Percentiles rank a stretch among this genome's conserved stretches.
These are phyloP conservation scores for Cisticola juncidis DNA, from an alignment of 2,113 vertebrate genomes.

Conservation along the genomic window DNA sequence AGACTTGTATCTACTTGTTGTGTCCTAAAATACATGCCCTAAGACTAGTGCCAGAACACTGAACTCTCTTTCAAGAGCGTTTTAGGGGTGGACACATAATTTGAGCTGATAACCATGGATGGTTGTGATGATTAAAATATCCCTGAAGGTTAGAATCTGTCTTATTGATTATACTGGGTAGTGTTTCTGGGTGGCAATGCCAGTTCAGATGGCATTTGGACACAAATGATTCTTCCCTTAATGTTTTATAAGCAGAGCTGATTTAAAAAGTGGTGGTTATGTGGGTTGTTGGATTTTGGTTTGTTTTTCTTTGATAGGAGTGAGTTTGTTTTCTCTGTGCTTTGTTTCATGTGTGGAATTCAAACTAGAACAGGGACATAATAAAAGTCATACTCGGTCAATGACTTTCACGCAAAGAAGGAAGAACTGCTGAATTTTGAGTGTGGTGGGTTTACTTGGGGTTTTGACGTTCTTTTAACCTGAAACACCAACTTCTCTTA, in stretches of 20 bases:
- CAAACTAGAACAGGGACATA: background rate
- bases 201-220: conserved; percentile 7
- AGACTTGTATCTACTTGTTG: background rate
- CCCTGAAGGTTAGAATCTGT: conserved; percentile 46
- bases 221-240: background rate
- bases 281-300: background rate
- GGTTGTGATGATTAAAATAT: conserved; percentile 45
- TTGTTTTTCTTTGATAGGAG: background rate
- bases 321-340: background rate
- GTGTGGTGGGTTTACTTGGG: background rate
- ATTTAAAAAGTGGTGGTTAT: background rate
- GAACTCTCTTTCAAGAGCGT: background rate
- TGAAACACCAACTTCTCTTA: background rate
- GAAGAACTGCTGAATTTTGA: background rate
- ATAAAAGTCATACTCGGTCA: background rate
- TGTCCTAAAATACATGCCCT: conserved; percentile 1
- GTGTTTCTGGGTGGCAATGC: background rate
- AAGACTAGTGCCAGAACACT: background rate
- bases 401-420: background rate
- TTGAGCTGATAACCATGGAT: conserved; percentile 30
- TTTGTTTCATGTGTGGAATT: background rate
- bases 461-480: background rate
- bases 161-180: conserved; percentile 32
- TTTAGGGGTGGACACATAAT: background rate
- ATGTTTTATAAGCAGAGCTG: background rate